phyloP scores from a whole-genome alignment of 30 jellyfish, hydroid and myxozoan genomes.

The Turritopsis dohrnii region DNA sequence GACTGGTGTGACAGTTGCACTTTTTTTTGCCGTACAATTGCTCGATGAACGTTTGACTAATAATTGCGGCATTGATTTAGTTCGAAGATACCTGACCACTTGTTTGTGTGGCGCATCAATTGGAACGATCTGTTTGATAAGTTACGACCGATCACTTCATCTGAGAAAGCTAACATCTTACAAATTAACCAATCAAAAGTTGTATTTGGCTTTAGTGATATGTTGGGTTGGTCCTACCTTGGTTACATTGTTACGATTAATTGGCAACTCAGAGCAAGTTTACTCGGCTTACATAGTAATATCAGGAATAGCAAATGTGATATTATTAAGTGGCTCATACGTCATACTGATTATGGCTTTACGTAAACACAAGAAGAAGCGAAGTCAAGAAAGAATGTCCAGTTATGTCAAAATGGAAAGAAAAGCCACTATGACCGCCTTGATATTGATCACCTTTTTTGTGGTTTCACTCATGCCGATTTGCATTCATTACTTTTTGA shows the following conservation, averaged over 20 bases:
- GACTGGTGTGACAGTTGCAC: background rate
- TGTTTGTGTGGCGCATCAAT: background rate
- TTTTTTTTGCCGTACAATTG: background rate
- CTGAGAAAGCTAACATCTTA: background rate
- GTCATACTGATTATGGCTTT: background rate
- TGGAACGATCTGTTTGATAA: background rate
- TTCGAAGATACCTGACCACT: slow-evolving; percentile 1
- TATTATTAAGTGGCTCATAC: background rate
- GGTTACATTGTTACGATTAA: background rate
- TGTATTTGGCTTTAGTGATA: background rate
- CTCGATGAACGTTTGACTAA: background rate
- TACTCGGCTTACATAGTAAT: background rate
- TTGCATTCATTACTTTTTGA: background rate
- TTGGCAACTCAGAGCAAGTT: background rate
- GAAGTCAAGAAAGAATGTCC: slow-evolving; percentile 3
- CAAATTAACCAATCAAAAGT: background rate
- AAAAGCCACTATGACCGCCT: background rate
- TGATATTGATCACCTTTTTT: background rate
- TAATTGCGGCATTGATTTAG: background rate
- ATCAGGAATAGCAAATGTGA: background rate
- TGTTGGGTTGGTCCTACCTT: background rate
- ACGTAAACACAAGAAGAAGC: background rate
- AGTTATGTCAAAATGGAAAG: background rate
- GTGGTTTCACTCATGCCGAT: background rate
- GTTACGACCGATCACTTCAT: background rate